Base-by-base conservation (phyloP, 2,797 vertebrate species). In the Odontamblyopus rebecca region DNA sequence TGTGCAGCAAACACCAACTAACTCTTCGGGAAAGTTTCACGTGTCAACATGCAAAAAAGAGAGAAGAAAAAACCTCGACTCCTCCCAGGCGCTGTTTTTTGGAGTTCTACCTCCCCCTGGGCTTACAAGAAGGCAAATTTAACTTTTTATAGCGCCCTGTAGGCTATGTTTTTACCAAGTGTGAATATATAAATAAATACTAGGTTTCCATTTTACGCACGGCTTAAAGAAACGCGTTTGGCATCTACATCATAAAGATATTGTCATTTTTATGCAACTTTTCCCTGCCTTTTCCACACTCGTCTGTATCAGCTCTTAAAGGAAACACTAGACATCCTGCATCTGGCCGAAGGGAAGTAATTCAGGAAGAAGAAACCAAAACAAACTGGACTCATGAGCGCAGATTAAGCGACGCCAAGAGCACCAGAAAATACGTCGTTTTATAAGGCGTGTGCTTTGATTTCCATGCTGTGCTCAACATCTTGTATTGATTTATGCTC, bases 1-100 rank as follows among this genome's bases (percentile, higher is more conserved):
- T 71, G 77, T 74, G 79, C 68, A 53, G 71, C 79, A 79, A 79
- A 85, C 70, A 78, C 79, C 82, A 80, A 89, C 71, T 74, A 78
- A 83, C 72, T 91, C 76, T 82, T 89, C 74, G 32, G 78, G 77
- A 91, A 91, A 89, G 86, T 89, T 92, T 93, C 89, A 92, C 91
- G 92, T 93, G 92, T 93, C 92, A 90, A 70, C 74, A 32, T 75
- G 35, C 65, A 79, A 61, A 81, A 61, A 78, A 73, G 68, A 71
- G 41, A 53, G 70, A 74, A 79, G 75, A 73, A 54, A 61, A n/a
- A 2, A 60, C 0, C 16, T 1, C 53, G 79, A 86, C 91, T 92
- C 92, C 91, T 90, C 91, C 91, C 90, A 87, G 85, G 81, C 83
- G 71, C 23, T 71, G 78, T 73, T 73, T 78, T 76, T 67, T 71